Evolutionary conservation across 2,113 vertebrate genomes (phyloP).

Genomic region (Sphaerodactylus townsendi): DNA sequence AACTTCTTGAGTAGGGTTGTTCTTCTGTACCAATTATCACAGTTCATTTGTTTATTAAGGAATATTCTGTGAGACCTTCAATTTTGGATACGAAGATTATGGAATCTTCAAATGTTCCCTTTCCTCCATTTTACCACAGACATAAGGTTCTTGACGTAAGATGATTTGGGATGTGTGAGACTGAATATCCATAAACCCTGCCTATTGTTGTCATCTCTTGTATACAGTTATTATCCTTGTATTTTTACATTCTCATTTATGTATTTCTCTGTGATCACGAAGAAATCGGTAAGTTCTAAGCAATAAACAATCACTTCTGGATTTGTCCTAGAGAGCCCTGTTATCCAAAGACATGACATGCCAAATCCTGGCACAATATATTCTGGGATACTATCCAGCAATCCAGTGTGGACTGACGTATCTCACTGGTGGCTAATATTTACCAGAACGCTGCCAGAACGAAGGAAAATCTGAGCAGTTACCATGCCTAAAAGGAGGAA

Average conservation of each 20-base stretch:
- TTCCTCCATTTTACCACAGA: background rate
- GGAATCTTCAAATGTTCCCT: background rate
- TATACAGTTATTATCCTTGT: background rate
- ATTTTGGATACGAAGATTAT: background rate
- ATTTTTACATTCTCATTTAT: background rate
- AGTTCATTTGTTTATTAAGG: background rate
- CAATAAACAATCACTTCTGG: no score
- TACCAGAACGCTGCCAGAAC: background rate
- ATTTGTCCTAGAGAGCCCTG: background rate
- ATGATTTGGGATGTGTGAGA: background rate
- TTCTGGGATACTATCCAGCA: background rate
- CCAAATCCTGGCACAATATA: background rate
- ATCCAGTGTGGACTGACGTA: background rate
- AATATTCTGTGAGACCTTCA: background rate
- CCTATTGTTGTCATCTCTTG: background rate
- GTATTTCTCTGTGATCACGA: background rate
- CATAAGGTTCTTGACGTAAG: background rate
- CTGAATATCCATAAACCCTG: background rate
- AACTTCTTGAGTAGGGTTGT: background rate
- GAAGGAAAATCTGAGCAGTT: background rate
- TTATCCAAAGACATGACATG: background rate
- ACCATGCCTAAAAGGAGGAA: background rate
- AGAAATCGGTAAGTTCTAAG: background rate
- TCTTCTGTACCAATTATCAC: background rate
- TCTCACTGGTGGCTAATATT: background rate